These are phyloP conservation scores for Petrocephalus microphthalmus DNA, from an alignment of 2,113 vertebrate species.

Conservation along the genomic window DNA sequence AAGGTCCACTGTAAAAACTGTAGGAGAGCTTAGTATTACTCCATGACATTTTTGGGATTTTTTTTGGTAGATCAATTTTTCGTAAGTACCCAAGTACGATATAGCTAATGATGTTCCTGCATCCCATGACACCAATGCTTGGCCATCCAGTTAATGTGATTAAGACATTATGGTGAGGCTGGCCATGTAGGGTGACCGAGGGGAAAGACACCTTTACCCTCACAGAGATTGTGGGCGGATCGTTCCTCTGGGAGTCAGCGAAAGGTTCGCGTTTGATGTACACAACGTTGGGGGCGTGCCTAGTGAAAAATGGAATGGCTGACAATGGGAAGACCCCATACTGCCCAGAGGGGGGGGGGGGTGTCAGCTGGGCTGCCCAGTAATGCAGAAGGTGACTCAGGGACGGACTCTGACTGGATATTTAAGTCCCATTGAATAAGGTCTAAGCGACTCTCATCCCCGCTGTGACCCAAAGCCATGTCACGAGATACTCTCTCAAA, in stretches of 20 bases:
- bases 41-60: background rate
- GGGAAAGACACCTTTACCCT: background rate
- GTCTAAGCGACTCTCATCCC: background rate
- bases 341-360: background rate
- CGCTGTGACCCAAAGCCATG: background rate
- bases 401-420: background rate
- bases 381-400: background rate
- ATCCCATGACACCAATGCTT: background rate
- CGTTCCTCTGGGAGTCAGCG: background rate
- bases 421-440: background rate
- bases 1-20: background rate
- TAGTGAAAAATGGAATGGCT: background rate
- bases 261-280: background rate
- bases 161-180: background rate
- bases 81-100: background rate
- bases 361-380: background rate
- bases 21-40: background rate
- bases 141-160: background rate
- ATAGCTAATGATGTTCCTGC: background rate
- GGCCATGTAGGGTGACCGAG: background rate
- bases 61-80: background rate
- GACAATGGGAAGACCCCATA: background rate
- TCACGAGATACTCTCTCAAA: background rate
- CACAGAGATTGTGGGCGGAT: background rate
- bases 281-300: background rate